Evolutionary conservation across 64 coral and sea anemone species (phyloP), one percentile per base, ranked within the genome.

Genomic region (Anthopleura sola): DNA sequence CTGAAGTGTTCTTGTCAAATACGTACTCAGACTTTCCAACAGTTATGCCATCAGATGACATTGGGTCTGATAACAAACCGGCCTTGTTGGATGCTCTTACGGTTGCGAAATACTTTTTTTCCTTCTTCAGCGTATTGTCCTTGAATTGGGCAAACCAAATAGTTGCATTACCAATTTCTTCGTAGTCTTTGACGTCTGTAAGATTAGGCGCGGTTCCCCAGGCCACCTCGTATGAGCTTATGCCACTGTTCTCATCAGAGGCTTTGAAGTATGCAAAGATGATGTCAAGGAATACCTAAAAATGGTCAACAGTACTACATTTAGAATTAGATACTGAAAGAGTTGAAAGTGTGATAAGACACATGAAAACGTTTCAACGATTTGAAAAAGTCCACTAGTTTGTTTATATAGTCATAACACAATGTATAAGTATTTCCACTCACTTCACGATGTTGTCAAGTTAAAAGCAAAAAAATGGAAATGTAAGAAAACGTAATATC

Each of bases 21-120:
- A 90, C 64, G 60, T 95, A 99, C 78, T 99, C 97, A 0, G 97
- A 92, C 69, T 99, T 99, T 51, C 97, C 97, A 1, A 99, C 93
- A 1, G 89, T 47, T 24, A 99, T 92, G 32, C 97, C 97, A 29
- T 99, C 84, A 0, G 97, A 99, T 5, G 92, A 87, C 4, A 99
- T 23, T 24, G 83, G 90, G 2, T 99, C 87, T 18, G 97, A 99
- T 32, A 92, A n/a, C 18, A 99, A 82, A 37, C 93, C 97, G 37
- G 97, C 97, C 9, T 92, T 86, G 66, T 99, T 99, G 82, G 92
- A 92, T 9, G 89, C 87, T 85, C 94, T 85, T 18, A 96, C 94
- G 20, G 90, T 96, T 16, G 94, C 94, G 23, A 78, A 96, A 38
- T 92, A 99, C 44, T 90, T 92, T 2, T 69, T 85, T 38, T 92